A percentile compares a stretch with the other conserved stretches of the same genome.
phyloP scores from a whole-genome alignment of 1,140 invertebrate genomes.

The Trachymyrmex septentrionalis region DNA sequence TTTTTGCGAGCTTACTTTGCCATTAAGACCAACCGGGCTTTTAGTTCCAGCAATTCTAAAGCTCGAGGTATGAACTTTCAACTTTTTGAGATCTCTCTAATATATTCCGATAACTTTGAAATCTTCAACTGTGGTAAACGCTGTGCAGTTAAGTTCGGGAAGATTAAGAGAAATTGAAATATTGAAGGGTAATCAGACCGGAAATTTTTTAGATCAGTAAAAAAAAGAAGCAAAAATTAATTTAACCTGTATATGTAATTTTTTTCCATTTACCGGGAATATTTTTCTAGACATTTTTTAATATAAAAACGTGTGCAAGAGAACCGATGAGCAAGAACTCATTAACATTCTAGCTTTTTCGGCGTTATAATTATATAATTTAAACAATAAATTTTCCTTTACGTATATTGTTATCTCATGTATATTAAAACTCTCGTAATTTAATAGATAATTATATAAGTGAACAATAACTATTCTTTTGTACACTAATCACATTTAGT shows the following conservation, averaged over 20 bases:
- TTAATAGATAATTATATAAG: slow-evolving; percentile 25
- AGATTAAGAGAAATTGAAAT: slow-evolving; percentile 25
- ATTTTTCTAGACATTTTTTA: not conserved
- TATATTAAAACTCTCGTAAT: slow-evolving; percentile 12
- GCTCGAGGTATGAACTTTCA: not conserved
- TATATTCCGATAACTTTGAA: slow-evolving; percentile 43
- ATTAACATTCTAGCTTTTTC: slow-evolving; percentile 14
- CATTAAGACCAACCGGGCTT: not conserved
- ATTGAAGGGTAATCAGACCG: not conserved
- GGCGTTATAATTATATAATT: not conserved
- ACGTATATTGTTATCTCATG: not conserved
- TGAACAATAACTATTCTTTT: slow-evolving; percentile 2
- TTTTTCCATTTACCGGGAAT: not conserved
- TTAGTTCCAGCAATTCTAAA: slow-evolving; percentile 22
- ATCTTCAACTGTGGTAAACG: not conserved
- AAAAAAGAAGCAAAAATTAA: slow-evolving; percentile 5
- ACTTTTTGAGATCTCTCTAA: slow-evolving; percentile 18
- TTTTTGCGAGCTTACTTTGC: slow-evolving; percentile 9
- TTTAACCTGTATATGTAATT: not conserved
- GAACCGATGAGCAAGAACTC: not conserved
- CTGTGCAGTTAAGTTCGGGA: slow-evolving; percentile 8
- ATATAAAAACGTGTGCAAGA: not conserved
- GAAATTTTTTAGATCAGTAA: not conserved
- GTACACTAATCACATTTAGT: not conserved
- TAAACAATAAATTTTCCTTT: not conserved